Evolutionary conservation across 2,113 vertebrate species (phyloP), one percentile per base, ranked within the genome.

Genomic region (Crocuta crocuta): DNA sequence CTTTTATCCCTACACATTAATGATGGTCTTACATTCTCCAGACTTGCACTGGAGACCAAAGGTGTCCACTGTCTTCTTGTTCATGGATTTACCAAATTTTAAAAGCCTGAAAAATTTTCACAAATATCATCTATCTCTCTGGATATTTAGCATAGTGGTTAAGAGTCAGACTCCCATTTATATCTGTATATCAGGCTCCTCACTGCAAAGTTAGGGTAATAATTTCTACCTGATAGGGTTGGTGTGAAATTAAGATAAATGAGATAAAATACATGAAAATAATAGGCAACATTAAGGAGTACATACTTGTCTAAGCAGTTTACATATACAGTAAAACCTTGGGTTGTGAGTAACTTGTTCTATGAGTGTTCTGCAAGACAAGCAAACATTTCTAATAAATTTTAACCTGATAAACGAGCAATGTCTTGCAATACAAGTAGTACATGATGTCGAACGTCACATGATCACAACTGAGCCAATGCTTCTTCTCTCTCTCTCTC

Each of bases 11-110:
- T 61, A 28, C 23, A n/a, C 6, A 26, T 50, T 76, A 55, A 55
- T 7, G 4, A 74, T 33, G 1, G 2, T 43, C 61, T 76, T 63
- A 35, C 23, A 10, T 85, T 95, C 61, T 96, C 74, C 43, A 43
- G 28, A 61, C 31, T 78, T 92, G 65, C 50, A 35, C 53, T 53
- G 35, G 68, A 96, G 43, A 95, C 45, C 95, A 65, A 78, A 91
- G 6, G 11, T 88, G 3, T 65, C 68, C 10, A 68, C 19, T 53
- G 53, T 87, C 85, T 76, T 96, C 71, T 88, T 74, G 53, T 48
- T 91, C 33, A 85, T 9, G 66, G 9, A 74, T 76, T 71, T 65
- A 21, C 8, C 31, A 79, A 66, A 73, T 58, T 79, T 92, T 81
- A 61, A 95, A 94, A 82, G 24, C 66, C 50, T 79, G 4, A 23